A percentile compares a stretch with the other conserved stretches of the same genome.
Conservation (phyloP, 2,888 invertebrate species). For the Eupithecia vulgata region DNA sequence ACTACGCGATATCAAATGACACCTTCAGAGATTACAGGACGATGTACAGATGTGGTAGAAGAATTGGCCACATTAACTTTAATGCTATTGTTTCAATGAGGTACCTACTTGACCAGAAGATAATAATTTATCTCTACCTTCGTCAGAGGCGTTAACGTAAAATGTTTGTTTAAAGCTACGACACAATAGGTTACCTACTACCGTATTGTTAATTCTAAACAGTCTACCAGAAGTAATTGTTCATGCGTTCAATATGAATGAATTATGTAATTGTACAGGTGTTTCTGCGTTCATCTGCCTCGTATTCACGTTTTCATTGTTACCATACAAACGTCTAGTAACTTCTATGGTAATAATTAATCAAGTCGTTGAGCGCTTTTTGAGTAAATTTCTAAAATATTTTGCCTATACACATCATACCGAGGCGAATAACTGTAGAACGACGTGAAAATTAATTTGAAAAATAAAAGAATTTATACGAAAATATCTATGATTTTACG, state of each 20-base stretch:
- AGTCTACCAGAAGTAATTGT: slow-evolving; percentile 15
- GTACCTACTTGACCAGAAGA: neutral
- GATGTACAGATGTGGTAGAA: neutral
- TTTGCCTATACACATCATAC: neutral
- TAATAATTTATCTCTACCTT: neutral
- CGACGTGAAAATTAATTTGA: neutral
- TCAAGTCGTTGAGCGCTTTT: neutral
- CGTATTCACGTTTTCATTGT: neutral
- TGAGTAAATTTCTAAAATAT: neutral
- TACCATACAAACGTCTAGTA: neutral
- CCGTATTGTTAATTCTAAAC: neutral
- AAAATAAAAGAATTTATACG: neutral
- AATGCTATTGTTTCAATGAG: neutral
- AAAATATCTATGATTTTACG: neutral
- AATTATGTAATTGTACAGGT: slow-evolving; percentile 31
- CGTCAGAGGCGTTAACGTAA: neutral
- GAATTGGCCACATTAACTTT: neutral
- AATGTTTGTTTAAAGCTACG: neutral
- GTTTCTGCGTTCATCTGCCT: slow-evolving; percentile 13
- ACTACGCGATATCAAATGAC: neutral
- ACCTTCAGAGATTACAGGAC: neutral
- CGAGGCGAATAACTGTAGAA: neutral
- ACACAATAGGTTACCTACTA: neutral
- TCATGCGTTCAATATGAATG: slow-evolving; percentile 14
- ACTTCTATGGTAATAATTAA: neutral